Conservation (phyloP, 2,113 vertebrate species). For the Pelusios castaneus region DNA sequence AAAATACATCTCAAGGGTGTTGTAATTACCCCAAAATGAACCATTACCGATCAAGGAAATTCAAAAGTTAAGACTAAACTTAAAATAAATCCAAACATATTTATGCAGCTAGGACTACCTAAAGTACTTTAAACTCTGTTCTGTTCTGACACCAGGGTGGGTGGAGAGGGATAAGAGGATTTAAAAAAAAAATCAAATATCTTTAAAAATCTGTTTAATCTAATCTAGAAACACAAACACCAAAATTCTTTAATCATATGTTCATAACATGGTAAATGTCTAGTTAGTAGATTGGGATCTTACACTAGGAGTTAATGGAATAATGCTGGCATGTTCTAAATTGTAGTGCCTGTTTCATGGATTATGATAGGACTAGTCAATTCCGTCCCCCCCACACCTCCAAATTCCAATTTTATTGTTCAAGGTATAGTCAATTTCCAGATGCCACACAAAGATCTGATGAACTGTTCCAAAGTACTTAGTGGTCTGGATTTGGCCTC, state of each 20-base stretch:
- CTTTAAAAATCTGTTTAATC: neutral
- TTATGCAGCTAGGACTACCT: neutral
- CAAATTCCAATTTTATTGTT: too few species aligned
- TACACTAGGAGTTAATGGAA: neutral
- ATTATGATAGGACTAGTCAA: neutral
- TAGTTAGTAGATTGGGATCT: neutral
- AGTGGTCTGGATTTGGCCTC: too few species aligned
- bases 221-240: neutral
- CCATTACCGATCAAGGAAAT: neutral
- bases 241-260: neutral
- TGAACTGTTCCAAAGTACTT: too few species aligned
- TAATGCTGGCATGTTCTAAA: neutral
- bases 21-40: neutral
- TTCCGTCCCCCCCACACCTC: too few species aligned
- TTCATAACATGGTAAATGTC: neutral
- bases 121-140: neutral
- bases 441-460: too few species aligned
- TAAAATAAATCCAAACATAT: neutral
- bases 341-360: neutral
- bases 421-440: too few species aligned
- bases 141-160: neutral
- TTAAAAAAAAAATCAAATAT: neutral
- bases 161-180: too few species aligned
- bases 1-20: neutral
- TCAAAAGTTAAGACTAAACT: neutral